phyloP scores from a whole-genome alignment of 1,140 invertebrate genomes.

The Anastrepha obliqua region DNA sequence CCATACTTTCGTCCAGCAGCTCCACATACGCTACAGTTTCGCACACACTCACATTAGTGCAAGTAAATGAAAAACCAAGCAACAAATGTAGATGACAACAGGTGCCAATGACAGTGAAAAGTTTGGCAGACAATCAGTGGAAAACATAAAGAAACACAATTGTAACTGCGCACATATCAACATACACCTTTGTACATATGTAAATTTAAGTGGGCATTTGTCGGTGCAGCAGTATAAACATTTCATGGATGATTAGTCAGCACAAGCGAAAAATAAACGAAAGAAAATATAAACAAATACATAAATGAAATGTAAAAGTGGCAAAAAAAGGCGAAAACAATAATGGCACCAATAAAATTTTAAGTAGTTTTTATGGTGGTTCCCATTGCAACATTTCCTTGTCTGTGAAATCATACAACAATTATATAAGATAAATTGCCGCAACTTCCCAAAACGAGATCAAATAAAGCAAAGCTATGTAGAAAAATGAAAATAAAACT shows the following conservation, averaged over 20 bases:
- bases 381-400: neutral
- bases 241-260: slow-evolving; percentile 13
- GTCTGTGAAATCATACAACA: neutral
- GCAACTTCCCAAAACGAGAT: too few species aligned
- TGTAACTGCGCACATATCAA: neutral
- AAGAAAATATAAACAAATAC: neutral
- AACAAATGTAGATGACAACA: neutral
- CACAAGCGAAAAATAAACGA: neutral
- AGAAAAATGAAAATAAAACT: too few species aligned
- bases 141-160: neutral
- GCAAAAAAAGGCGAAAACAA: neutral
- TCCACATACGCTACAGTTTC: too few species aligned
- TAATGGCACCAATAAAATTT: neutral
- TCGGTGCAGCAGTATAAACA: neutral
- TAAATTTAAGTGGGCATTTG: too few species aligned
- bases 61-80: neutral
- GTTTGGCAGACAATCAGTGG: neutral
- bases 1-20: neutral
- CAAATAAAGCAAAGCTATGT: too few species aligned
- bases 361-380: neutral
- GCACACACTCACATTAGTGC: too few species aligned
- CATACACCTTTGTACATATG: neutral
- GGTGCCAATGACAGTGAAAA: slow-evolving; percentile 32
- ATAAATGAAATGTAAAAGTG: neutral
- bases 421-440: neutral